A percentile compares a stretch with the other conserved stretches of the same genome.
These are phyloP conservation scores for Dorcus parallelipipedus DNA, from an alignment of 2,888 invertebrate genomes.

Conservation along the genomic window DNA sequence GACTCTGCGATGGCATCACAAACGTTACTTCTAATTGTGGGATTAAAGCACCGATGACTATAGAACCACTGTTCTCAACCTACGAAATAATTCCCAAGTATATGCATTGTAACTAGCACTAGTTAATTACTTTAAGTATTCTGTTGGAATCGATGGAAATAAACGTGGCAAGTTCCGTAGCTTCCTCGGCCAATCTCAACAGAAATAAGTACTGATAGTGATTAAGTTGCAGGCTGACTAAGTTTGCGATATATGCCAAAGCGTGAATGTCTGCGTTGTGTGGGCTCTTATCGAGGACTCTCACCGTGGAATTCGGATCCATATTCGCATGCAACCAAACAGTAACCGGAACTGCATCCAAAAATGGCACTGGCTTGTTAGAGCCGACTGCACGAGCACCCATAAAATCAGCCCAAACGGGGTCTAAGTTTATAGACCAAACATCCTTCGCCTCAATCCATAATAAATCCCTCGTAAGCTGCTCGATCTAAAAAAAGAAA, in stretches of 20 bases:
- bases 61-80: conserved; percentile 51
- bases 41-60: conserved; percentile 74
- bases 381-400: conserved; percentile 75
- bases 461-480: conserved; percentile 48
- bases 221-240: conserved; percentile 87
- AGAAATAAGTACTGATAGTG: conserved; percentile 92
- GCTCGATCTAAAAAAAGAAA: conserved; percentile 35
- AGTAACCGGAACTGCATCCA: conserved; percentile 84
- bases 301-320: conserved; percentile 46
- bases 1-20: conserved; percentile 79
- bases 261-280: conserved; percentile 70
- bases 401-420: conserved; percentile 89
- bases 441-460: conserved; percentile 86
- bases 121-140: conserved; percentile 55
- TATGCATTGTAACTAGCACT: too few species aligned
- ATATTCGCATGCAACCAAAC: conserved; percentile 69
- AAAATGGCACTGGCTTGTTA: conserved; percentile 71
- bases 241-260: conserved; percentile 76
- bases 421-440: conserved; percentile 85
- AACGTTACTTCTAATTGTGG: conserved; percentile 86
- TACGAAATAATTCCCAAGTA: conserved; percentile 22
- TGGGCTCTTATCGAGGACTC: conserved; percentile 19
- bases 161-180: conserved; percentile 77
- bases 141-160: conserved; percentile 73
- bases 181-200: conserved; percentile 75